These are phyloP conservation scores for Galeruca laticollis DNA, from an alignment of 2,888 invertebrate species.

Conservation along the genomic window DNA sequence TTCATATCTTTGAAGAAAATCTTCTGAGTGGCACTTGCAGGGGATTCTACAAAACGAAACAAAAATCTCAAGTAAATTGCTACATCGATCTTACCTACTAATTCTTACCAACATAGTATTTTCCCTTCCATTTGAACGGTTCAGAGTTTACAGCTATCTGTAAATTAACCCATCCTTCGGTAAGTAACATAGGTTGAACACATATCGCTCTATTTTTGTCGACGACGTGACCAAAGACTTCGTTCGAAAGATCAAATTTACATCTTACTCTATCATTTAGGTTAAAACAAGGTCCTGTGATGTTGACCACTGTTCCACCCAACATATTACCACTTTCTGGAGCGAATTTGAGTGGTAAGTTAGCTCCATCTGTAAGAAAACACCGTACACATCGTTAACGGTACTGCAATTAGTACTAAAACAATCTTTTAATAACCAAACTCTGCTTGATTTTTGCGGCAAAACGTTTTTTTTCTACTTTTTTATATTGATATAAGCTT, in stretches of 20 bases:
- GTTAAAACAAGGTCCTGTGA: slow-evolving; percentile 95
- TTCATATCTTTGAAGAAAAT: slow-evolving; percentile 84
- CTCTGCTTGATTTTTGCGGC: too few relatives aligned
- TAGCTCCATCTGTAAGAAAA: slow-evolving; percentile 76
- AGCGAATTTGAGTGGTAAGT: slow-evolving; percentile 86
- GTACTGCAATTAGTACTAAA: too few relatives aligned
- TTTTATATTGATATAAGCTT: too few relatives aligned
- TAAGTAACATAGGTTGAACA: slow-evolving; percentile 87
- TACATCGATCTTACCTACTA: neutral
- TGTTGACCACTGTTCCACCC: slow-evolving; percentile 95
- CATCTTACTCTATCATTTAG: slow-evolving; percentile 82
- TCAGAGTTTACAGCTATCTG: slow-evolving; percentile 87
- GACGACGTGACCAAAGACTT: slow-evolving; percentile 82
- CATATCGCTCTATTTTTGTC: slow-evolving; percentile 89
- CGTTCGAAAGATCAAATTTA: slow-evolving; percentile 82
- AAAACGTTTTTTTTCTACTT: too few relatives aligned
- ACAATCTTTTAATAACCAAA: too few relatives aligned
- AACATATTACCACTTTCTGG: slow-evolving; percentile 98
- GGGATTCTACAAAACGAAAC: slow-evolving; percentile 77
- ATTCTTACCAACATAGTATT: slow-evolving; percentile 87
- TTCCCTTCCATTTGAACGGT: slow-evolving; percentile 89
- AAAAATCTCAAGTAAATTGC: neutral
- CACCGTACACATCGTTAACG: too few relatives aligned
- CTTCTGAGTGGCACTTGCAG: slow-evolving; percentile 86
- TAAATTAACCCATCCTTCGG: slow-evolving; percentile 89